A percentile compares a stretch with the other conserved stretches of the same genome.
These are phyloP conservation scores for Neelides sp. DNA, from an alignment of 1,140 invertebrate genomes.

Conservation along the genomic window DNA sequence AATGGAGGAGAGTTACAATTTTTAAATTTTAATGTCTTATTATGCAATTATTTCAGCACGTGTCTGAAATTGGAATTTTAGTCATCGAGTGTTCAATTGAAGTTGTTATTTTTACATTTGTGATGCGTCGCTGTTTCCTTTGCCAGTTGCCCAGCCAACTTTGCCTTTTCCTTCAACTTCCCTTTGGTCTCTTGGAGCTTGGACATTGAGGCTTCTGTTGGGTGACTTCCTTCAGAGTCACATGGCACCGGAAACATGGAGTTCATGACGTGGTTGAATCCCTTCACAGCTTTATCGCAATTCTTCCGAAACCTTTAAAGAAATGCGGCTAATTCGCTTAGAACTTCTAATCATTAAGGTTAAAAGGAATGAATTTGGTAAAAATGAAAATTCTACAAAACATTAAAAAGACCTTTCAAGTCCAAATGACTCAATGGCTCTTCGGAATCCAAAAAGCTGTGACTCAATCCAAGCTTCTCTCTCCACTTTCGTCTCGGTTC, in stretches of 20 bases:
- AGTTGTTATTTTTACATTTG: too few species aligned
- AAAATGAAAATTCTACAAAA: too few species aligned
- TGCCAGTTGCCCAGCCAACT: conserved; percentile 59
- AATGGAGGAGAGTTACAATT: too few species aligned
- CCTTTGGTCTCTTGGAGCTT: conserved; percentile 37
- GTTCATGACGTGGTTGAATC: conserved; percentile 67
- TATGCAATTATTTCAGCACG: too few species aligned
- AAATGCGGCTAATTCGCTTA: too few species aligned
- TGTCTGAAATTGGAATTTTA: too few species aligned
- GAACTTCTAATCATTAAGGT: too few species aligned
- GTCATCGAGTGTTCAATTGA: too few species aligned
- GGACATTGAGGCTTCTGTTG: conserved; percentile 30
- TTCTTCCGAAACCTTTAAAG: conserved; percentile 82
- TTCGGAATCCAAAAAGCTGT: conserved; percentile 70
- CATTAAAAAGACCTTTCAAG: too few species aligned
- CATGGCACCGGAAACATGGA: conserved; percentile 22
- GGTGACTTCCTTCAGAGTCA: conserved; percentile 3
- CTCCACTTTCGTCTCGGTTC: conserved; percentile 58
- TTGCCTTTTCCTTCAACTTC: conserved; percentile 47
- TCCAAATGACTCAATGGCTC: conserved; percentile 74
- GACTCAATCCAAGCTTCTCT: conserved; percentile 76
- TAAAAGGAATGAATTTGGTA: too few species aligned
- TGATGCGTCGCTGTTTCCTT: conserved; percentile 53
- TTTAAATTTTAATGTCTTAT: too few species aligned
- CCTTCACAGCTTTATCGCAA: conserved; percentile 59